Percentiles rank a stretch among this genome's conserved stretches.
These are phyloP conservation scores for Anadara kagoshimensis DNA, from an alignment of 1,140 invertebrate species.

Conservation along the genomic window DNA sequence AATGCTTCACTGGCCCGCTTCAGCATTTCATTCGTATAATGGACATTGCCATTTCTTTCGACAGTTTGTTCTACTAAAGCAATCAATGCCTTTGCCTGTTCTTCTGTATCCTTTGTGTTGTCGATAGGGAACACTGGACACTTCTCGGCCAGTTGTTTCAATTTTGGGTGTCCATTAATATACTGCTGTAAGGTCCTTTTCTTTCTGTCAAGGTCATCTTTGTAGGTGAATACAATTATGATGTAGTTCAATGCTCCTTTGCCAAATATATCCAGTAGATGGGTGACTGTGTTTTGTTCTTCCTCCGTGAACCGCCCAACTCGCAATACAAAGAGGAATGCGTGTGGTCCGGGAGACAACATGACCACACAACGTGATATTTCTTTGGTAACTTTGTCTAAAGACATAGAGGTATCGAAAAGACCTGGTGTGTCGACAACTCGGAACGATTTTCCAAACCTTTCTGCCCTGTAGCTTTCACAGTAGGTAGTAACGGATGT, in stretches of 20 bases:
- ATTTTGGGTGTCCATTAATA: neutral
- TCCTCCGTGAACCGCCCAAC: slow-evolving; percentile 5
- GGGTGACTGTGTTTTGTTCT: slow-evolving; percentile 2
- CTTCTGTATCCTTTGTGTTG: no score
- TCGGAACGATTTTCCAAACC: neutral
- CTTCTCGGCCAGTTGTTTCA: no score
- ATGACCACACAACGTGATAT: slow-evolving; percentile 31
- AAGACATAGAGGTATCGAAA: slow-evolving; percentile 30
- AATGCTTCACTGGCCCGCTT: no score
- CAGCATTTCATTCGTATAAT: no score
- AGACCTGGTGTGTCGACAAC: slow-evolving; percentile 43
- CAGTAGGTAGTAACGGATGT: slow-evolving; percentile 4
- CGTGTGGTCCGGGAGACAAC: slow-evolving; percentile 40
- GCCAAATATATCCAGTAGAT: slow-evolving; percentile 8
- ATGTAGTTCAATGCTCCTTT: neutral
- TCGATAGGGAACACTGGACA: no score
- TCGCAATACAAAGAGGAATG: slow-evolving; percentile 5
- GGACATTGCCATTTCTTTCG: no score
- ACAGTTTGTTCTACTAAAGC: no score
- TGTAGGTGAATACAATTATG: slow-evolving; percentile 1
- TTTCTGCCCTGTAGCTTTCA: neutral
- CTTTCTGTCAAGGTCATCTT: neutral
- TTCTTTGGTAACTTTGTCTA: neutral
- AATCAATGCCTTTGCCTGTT: no score
- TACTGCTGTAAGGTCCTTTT: neutral